These are phyloP conservation scores for Phaenicophaeus curvirostris DNA, from an alignment of 2,797 vertebrate genomes.

Conservation along the genomic window DNA sequence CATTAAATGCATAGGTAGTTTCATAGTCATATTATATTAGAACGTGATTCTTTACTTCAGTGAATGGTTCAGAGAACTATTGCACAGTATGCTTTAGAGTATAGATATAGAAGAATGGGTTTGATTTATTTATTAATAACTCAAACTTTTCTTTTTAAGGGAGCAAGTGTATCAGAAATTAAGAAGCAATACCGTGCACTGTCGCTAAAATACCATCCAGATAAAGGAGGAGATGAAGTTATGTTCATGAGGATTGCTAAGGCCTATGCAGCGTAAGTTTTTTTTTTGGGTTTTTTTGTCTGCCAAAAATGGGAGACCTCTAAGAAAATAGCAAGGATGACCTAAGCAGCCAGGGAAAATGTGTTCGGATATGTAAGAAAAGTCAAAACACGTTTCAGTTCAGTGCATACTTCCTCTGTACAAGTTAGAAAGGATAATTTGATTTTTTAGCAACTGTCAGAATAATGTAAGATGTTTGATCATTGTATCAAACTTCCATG, in stretches of 20 bases:
- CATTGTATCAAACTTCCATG: background rate
- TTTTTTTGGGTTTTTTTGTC: constrained; percentile 19
- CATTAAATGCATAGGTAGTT: background rate
- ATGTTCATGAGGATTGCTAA: constrained; percentile 98
- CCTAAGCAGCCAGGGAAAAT: background rate
- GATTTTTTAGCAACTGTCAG: background rate
- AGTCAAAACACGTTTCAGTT: background rate
- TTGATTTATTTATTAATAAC: constrained; percentile 19
- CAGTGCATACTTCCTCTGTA: background rate
- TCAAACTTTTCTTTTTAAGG: constrained; percentile 77
- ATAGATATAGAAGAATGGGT: background rate
- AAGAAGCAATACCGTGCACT: constrained; percentile 95
- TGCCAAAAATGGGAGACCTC: background rate
- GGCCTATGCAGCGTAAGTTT: constrained; percentile 95
- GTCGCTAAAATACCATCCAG: constrained; percentile 93
- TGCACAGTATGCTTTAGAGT: background rate
- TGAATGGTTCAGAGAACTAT: background rate
- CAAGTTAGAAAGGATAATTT: background rate
- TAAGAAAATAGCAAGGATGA: background rate
- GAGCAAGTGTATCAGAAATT: constrained; percentile 90
- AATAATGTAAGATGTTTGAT: background rate
- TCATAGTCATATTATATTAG: background rate
- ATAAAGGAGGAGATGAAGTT: constrained; percentile 95
- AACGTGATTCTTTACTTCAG: background rate
- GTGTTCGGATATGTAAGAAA: background rate